Base-by-base conservation (phyloP, 1,140 invertebrate species). In the Drosophila sucinea region DNA sequence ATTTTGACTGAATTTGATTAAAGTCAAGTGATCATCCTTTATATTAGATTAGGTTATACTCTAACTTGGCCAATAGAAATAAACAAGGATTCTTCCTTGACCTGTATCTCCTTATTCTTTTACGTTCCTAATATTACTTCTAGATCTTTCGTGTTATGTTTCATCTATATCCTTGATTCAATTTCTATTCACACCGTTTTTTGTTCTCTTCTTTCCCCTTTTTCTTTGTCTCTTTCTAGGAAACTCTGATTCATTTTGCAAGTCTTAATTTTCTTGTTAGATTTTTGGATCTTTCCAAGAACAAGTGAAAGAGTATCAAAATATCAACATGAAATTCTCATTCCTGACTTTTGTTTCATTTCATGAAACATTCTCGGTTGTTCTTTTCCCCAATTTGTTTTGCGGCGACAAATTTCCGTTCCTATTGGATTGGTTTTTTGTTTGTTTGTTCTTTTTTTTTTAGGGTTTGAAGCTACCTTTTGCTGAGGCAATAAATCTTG, bases 341-440 rank as follows among this genome's bases (percentile, higher is more conserved):
- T 10, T 51, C 25, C 27, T 7, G 44, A 51, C 57, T 62, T 68
- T 64, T 33, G 58, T 64, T 76, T 77, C 44, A 17, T 30, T 57
- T 57, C 33, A 30, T 44, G 44, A 47, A 41, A 41, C 61, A 63
- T 54, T 63, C 60, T 62, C 35, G 27, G 65, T 71, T 54, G 38
- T 30, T 40, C 33, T 27, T 38, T 57, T 73, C 73, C 77, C 77
- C 83, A 87, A 87, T 87, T 87, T 89, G 84, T 73, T 71, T 57
- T 58, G 60, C 68, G 73, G 84, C 84, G 84, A 87, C 84, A 87
- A 87, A 87, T 87, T 89, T 89, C 77, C 77, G 84, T 83, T 87
- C 77, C 84, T 32, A 84, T 89, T 82, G 82, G 72, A 51, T 51
- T 83, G 75, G 75, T 78, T 57, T 70, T 72, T 30, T 67, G 30